Evolutionary conservation across 2,113 vertebrate species (phyloP), one percentile per base, ranked within the genome.

Genomic region (Mustela nigripes): DNA sequence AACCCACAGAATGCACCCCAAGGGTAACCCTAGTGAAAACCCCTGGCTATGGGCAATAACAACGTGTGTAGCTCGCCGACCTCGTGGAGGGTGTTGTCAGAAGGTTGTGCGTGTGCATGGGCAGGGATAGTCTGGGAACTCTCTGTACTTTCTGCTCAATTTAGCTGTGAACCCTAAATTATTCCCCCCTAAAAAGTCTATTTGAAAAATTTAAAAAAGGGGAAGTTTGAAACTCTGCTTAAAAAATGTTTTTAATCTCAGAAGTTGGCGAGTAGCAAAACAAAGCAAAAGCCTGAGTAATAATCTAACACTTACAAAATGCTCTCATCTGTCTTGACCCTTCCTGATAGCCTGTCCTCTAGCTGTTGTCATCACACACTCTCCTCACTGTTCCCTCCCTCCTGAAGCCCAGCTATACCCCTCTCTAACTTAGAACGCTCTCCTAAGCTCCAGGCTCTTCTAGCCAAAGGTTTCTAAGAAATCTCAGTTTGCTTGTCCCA

Each of bases 91-190:
- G 36, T 22, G 6, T 12, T 65, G 50, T 76, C 8, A 19, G 4
- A 6, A 65, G 22, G 36, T 16, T 78, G 33, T 58, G 50, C 1
- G 1, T 36, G 22, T 22, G 26, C 10, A 11, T 12, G n/a, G 4
- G 7, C 15, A 1, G 19, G 18, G 33, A 19, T 10, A 36, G 67
- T 28, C 16, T 26, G 31, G 67, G 33, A 39, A 67, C 39, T 53
- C 62, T 97, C 39, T 36, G 7, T n/a, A 45, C 11, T 91, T 81
- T 53, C n/a, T 21, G 19, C 16, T 91, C 76, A 58, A 0, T 97
- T 48, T 91, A 88, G 45, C 21, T 83, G 36, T 87, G 73, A 93
- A 45, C 26, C 33, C 69, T 78, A 58, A 85, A 85, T 42, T 93
- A 39, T 26, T 69, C 63, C 36, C 15, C 56, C 31, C 82, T 24